phyloP scores from a whole-genome alignment of 2,888 invertebrate genomes.

The Eubasilissa splendida region DNA sequence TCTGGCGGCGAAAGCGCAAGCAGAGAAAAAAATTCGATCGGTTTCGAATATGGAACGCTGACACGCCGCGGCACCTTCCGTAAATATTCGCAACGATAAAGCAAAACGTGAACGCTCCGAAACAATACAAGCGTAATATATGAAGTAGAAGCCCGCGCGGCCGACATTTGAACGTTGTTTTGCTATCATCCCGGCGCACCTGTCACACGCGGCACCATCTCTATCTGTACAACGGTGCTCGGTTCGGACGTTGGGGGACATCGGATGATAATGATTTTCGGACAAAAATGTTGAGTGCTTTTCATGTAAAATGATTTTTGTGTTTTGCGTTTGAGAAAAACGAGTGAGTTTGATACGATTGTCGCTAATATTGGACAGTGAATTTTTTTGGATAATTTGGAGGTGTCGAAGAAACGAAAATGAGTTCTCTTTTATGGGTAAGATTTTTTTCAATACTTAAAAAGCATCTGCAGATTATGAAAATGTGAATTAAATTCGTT shows the following conservation, averaged over 20 bases:
- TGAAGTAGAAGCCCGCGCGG: neutral
- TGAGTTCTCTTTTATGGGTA: constrained; percentile 28
- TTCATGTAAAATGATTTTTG: constrained; percentile 9
- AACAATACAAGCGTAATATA: neutral
- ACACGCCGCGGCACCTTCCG: constrained; percentile 25
- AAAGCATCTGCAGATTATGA: no score
- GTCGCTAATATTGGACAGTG: constrained; percentile 6
- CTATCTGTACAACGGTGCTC: neutral
- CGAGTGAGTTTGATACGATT: constrained; percentile 10
- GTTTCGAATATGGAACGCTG: constrained; percentile 43
- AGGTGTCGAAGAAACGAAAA: neutral
- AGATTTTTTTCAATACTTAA: neutral
- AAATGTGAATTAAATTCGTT: no score
- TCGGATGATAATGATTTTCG: constrained; percentile 13
- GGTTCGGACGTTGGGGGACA: constrained; percentile 11
- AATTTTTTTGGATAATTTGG: constrained; percentile 29
- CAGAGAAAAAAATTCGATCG: constrained; percentile 12
- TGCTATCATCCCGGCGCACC: neutral
- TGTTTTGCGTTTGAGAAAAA: constrained; percentile 14
- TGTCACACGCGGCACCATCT: no score
- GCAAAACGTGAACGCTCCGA: neutral
- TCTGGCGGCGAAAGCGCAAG: constrained; percentile 25
- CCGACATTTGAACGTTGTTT: constrained; percentile 7
- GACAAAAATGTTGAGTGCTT: constrained; percentile 27
- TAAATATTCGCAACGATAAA: neutral